Evolutionary conservation across 2,113 vertebrate genomes (phyloP).

Genomic region (Corvus cornix): DNA sequence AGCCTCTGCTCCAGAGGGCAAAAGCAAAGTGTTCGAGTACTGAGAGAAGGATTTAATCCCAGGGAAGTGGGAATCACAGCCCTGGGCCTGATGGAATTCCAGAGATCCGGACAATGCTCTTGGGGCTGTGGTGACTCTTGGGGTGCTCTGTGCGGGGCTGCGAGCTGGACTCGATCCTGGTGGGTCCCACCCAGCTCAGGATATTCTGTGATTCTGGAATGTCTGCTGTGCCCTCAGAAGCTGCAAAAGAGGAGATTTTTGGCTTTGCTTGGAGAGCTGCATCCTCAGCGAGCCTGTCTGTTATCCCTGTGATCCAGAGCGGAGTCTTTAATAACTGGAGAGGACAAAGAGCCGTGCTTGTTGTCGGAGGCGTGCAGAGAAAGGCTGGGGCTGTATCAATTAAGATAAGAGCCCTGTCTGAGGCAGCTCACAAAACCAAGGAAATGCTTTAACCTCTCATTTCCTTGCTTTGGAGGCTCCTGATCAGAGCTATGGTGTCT

Average conservation of each 20-base stretch:
- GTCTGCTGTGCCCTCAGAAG: neutral
- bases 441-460: conserved; percentile 37
- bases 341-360: neutral
- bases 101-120: neutral
- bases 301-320: neutral
- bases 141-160: neutral
- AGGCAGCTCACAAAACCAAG: conserved; percentile 2
- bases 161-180: accelerated
- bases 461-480: neutral
- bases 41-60: neutral
- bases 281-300: neutral
- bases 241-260: neutral
- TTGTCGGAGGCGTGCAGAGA: neutral
- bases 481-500: accelerated
- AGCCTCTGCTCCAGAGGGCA: neutral
- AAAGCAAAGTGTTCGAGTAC: neutral
- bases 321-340: neutral
- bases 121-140: neutral
- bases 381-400: conserved; percentile 25
- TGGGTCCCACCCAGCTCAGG: neutral
- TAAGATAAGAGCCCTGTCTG: conserved; percentile 28
- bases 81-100: neutral
- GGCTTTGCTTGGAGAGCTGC: neutral
- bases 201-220: neutral
- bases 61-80: neutral